Conservation (phyloP, 2,888 invertebrate genomes). For the Eupithecia subfuscata region DNA sequence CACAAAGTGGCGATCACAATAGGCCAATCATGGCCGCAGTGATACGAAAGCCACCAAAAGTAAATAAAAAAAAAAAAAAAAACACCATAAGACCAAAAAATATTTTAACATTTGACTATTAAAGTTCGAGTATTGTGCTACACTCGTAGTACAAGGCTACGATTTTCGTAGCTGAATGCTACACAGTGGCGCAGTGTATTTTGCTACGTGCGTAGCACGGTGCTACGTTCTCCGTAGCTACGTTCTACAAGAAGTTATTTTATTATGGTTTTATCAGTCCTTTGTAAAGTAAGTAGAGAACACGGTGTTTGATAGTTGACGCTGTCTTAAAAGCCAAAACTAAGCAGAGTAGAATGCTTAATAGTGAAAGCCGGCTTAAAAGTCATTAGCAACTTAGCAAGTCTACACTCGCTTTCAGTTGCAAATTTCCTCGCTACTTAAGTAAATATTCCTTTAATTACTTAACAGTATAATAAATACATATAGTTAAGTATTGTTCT, state of each 20-base stretch:
- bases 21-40: too few relatives aligned
- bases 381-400: constrained; percentile 1
- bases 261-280: not conserved
- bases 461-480: not conserved
- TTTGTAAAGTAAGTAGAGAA: not conserved
- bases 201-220: not conserved
- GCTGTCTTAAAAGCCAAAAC: not conserved
- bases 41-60: too few relatives aligned
- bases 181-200: not conserved
- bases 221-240: not conserved
- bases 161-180: not conserved
- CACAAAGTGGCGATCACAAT: too few relatives aligned
- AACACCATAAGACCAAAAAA: too few relatives aligned
- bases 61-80: too few relatives aligned
- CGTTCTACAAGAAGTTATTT: not conserved
- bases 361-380: not conserved
- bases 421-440: not conserved
- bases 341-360: not conserved
- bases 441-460: not conserved
- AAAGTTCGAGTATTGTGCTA: not conserved
- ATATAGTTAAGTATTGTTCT: not conserved
- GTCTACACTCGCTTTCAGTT: not conserved
- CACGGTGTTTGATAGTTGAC: not conserved
- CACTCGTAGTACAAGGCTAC: not conserved
- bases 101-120: too few relatives aligned